Conservation (phyloP, 2,113 vertebrate genomes). For the Ptyas mucosa region DNA sequence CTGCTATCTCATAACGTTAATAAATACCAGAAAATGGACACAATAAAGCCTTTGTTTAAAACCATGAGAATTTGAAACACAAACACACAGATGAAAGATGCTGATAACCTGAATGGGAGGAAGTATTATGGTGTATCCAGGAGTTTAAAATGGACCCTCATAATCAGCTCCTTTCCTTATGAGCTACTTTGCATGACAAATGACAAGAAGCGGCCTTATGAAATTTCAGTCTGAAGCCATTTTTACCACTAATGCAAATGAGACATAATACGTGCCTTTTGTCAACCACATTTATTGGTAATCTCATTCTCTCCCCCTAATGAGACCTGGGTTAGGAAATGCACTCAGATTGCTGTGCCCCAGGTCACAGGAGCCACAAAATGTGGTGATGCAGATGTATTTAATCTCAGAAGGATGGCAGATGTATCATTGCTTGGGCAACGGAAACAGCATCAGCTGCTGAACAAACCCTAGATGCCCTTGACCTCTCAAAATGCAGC, state of each 20-base stretch:
- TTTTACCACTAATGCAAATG: conserved; percentile 50
- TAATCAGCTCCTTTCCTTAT: background rate
- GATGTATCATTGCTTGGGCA: conserved; percentile 33
- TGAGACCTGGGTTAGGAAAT: conserved; percentile 59
- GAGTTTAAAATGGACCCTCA: conserved; percentile 17
- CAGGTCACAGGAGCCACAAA: conserved; percentile 48
- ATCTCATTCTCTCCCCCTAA: conserved; percentile 55
- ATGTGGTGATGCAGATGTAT: conserved; percentile 47
- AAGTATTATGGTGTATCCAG: conserved; percentile 13
- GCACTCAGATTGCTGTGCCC: conserved; percentile 48
- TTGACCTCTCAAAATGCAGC: conserved; percentile 39
- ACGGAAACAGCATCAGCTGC: conserved; percentile 12
- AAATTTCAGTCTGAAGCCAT: conserved; percentile 52
- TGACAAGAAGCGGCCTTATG: conserved; percentile 34
- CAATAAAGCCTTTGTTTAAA: conserved; percentile 27
- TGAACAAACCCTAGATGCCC: rapidly evolving
- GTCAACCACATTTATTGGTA: conserved; percentile 52
- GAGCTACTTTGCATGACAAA: conserved; percentile 42
- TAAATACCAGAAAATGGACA: conserved; percentile 26
- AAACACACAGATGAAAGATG: background rate
- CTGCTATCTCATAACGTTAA: conserved; percentile 36
- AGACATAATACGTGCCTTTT: conserved; percentile 52
- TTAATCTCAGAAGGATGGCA: conserved; percentile 43
- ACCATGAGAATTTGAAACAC: conserved; percentile 9
- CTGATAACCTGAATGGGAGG: background rate